phyloP scores from a whole-genome alignment of 2,797 vertebrate species.

The Neosalanx taihuensis region DNA sequence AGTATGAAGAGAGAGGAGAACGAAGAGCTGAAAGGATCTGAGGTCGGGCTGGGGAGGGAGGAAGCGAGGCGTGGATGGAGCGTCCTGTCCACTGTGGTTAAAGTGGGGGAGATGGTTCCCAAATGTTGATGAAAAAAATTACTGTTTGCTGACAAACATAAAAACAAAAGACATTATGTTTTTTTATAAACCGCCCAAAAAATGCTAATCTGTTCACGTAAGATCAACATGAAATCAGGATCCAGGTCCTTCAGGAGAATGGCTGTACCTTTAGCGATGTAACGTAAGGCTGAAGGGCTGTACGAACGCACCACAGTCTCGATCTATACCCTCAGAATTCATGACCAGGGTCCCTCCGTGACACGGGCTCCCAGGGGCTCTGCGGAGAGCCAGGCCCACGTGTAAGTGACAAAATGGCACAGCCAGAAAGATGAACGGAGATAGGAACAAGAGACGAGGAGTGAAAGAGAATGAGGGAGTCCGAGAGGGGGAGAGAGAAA shows the following conservation, averaged over 20 bases:
- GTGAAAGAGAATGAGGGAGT: no score
- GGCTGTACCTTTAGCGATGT: no score
- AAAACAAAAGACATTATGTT: no score
- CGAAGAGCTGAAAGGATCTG: constrained; percentile 55
- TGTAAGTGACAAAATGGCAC: neutral
- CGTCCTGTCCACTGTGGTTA: no score
- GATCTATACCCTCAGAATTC: neutral
- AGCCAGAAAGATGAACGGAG: neutral
- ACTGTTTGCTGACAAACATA: no score
- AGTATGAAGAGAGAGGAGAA: constrained; percentile 71
- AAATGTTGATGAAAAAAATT: no score
- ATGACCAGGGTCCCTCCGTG: no score
- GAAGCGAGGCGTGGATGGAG: constrained; percentile 60
- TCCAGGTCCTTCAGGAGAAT: no score
- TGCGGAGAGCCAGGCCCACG: neutral
- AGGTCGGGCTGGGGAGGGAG: constrained; percentile 70
- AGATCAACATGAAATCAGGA: neutral
- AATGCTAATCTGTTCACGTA: neutral
- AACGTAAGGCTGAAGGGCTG: no score
- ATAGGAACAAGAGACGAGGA: constrained; percentile 20
- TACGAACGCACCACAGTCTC: neutral
- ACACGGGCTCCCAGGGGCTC: neutral
- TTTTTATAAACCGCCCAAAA: no score
- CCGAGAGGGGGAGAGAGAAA: no score
- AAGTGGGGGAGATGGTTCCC: no score